Evolutionary conservation across 2,888 invertebrate genomes (phyloP).

Genomic region (Amphipoea oculea): DNA sequence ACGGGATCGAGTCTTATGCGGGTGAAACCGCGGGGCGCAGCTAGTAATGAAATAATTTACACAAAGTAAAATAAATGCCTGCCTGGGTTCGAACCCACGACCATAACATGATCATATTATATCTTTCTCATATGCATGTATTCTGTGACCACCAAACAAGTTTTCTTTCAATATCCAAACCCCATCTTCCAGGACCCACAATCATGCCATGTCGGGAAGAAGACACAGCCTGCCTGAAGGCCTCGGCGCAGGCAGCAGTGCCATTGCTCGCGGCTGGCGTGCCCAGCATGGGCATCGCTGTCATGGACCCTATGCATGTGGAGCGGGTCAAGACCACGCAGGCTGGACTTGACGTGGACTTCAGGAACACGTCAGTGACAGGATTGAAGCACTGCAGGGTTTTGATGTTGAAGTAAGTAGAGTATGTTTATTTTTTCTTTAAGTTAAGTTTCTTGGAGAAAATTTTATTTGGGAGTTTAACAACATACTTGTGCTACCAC

Average conservation of each 20-base stretch:
- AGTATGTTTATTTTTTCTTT: neutral
- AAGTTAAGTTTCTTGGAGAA: neutral
- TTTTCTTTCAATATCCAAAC: neutral
- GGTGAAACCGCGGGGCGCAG: too few relatives aligned
- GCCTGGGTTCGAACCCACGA: neutral
- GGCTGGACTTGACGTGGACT: slow-evolving; percentile 82
- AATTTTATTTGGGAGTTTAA: neutral
- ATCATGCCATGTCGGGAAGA: slow-evolving; percentile 77
- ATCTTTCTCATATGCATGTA: neutral
- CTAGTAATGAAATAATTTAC: too few relatives aligned
- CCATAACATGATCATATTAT: neutral
- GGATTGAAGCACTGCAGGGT: slow-evolving; percentile 81
- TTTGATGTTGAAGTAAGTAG: slow-evolving; percentile 76
- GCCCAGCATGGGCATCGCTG: slow-evolving; percentile 75
- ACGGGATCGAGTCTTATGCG: too few relatives aligned
- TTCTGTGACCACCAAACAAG: neutral
- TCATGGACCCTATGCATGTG: slow-evolving; percentile 82
- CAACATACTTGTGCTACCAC: neutral
- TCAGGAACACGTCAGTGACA: slow-evolving; percentile 79
- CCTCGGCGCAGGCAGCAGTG: slow-evolving; percentile 78
- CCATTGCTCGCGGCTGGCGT: slow-evolving; percentile 79
- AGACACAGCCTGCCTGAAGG: slow-evolving; percentile 76
- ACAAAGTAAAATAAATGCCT: neutral
- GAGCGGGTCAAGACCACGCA: slow-evolving; percentile 75
- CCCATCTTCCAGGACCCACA: slow-evolving; percentile 73